Base-by-base conservation (phyloP, 2,113 vertebrate genomes). In the Seriola rivoliana region DNA sequence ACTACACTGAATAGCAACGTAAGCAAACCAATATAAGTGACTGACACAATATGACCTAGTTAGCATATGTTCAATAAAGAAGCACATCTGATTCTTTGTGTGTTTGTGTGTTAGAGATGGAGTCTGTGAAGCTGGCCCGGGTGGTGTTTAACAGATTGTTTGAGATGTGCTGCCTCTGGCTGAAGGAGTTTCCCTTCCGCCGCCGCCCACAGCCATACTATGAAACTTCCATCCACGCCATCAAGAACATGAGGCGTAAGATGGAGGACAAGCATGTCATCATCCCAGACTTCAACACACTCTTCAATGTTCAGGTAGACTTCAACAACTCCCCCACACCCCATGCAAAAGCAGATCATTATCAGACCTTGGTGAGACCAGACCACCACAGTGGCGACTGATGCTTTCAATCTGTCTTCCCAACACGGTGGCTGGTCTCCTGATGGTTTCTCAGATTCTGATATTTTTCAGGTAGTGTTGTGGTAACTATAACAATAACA, bases 171-270 rank as follows among this genome's bases (percentile, higher is more conserved):
- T 96, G 97, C 93, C 94, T 86, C 55, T 99, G 98, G 98, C 93
- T 97, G 91, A 99, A 99, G 78, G 97, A 98, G 48, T 95, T 99
- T 78, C 98, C 98, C 0, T 96, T 95, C 75, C 97, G 93, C 74
- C 96, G 95, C 5, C 97, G 97, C 29, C 96, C 96, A 4, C 96
- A 96, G 91, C 95, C 97, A 7, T 99, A 97, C 92, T 99, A 98
- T 32, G 98, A 99, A 86, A 99, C 98, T 0, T 99, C 98, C 84
- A 99, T 99, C 90, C 98, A 99, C 2, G 98, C 98, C 92, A 99
- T 99, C 94, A 99, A 99, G 95, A 99, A 99, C 91, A 99, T 99
- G 98, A 95, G 98, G 63, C 96, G 98, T 89, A 99, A 99, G 93
- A 99, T 99, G 98, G 98, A 99, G 89, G 98, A 99, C 96, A 97